Evolutionary conservation across 2,888 invertebrate species (phyloP).

Genomic region (Argyresthia goedartella): DNA sequence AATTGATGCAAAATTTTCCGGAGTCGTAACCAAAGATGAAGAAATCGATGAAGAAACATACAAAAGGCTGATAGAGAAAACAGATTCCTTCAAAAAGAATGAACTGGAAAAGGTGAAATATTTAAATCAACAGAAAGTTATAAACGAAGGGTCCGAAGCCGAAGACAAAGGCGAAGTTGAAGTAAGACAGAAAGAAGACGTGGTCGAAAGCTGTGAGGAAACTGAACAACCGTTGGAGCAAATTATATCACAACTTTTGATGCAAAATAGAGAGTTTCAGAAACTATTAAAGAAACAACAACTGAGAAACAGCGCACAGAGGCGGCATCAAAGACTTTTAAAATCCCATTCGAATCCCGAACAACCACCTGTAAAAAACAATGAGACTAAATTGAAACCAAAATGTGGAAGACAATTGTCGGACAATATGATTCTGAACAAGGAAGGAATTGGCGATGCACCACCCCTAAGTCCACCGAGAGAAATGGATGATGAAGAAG

Average conservation of each 20-base stretch:
- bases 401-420: constrained; percentile 47
- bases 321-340: constrained; percentile 66
- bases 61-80: constrained; percentile 60
- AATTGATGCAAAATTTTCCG: constrained; percentile 22
- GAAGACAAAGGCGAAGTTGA: constrained; percentile 36
- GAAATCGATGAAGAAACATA: constrained; percentile 62
- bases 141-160: constrained; percentile 50
- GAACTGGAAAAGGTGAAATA: constrained; percentile 63
- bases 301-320: constrained; percentile 63
- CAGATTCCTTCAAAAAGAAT: constrained; percentile 67
- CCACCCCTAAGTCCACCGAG: constrained; percentile 21
- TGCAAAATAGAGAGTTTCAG: constrained; percentile 87
- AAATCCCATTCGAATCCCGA: constrained; percentile 66
- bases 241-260: constrained; percentile 84
- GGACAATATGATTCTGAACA: constrained; percentile 33
- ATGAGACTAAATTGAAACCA: constrained; percentile 35
- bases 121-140: constrained; percentile 60
- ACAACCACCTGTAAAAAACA: constrained; percentile 49
- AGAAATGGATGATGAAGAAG: constrained; percentile 37
- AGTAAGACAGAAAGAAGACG: constrained; percentile 20
- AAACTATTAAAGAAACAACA: constrained; percentile 82
- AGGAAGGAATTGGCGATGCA: constrained; percentile 20
- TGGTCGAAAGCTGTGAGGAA: constrained; percentile 40
- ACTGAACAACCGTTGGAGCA: constrained; percentile 76
- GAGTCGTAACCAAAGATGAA: constrained; percentile 50